A percentile compares a stretch with the other conserved stretches of the same genome.
Evolutionary conservation across 2,888 invertebrate genomes (phyloP).

Genomic region (Oxycera nigricornis): DNA sequence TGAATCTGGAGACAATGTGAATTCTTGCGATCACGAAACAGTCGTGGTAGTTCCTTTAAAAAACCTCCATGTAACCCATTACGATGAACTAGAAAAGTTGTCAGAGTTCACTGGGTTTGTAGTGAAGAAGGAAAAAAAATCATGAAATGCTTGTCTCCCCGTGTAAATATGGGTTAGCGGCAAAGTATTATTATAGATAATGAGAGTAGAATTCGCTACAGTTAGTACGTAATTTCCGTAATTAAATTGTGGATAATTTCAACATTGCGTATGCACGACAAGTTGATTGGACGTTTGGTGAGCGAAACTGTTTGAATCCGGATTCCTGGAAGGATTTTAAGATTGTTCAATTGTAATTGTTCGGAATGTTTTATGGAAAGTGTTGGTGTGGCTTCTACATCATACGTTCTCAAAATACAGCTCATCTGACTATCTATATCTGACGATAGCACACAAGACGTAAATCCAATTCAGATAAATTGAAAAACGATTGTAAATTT

Average conservation of each 20-base stretch:
- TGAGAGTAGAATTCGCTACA: neutral
- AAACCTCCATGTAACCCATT: neutral
- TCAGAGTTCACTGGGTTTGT: conserved; percentile 19
- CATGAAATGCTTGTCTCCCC: neutral
- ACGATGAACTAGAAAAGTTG: neutral
- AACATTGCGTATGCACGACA: neutral
- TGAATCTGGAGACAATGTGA: conserved; percentile 10
- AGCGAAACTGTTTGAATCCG: neutral
- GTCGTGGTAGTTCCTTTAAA: neutral
- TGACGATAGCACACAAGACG: too few species aligned
- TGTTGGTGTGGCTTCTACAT: too few species aligned
- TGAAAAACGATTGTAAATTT: too few species aligned
- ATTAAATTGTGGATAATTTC: neutral
- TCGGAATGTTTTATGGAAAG: neutral
- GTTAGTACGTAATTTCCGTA: neutral
- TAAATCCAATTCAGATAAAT: too few species aligned
- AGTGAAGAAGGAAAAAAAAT: neutral
- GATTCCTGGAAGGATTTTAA: neutral
- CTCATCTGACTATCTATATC: too few species aligned
- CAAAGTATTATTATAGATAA: neutral
- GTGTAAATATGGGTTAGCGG: neutral
- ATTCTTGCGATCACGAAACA: neutral
- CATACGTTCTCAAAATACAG: too few species aligned
- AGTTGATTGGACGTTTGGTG: neutral
- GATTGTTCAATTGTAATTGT: neutral